Conservation (phyloP, 1,140 invertebrate genomes). For the Samia ricini region DNA sequence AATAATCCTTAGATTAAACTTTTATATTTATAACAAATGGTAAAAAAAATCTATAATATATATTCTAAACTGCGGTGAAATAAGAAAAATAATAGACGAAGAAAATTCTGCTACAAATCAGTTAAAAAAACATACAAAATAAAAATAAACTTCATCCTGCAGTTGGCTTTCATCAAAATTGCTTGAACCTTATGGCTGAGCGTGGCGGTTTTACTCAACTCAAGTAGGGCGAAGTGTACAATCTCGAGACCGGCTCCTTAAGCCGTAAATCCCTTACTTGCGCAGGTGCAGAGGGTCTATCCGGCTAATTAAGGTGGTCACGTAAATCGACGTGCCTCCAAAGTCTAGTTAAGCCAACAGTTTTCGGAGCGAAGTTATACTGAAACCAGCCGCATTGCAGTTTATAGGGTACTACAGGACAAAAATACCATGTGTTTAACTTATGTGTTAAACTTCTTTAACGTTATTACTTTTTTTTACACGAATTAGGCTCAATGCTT, state of each 20-base stretch:
- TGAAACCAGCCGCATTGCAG: constrained; percentile 36
- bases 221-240: background rate
- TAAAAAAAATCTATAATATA: too few relatives aligned
- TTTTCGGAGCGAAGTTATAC: constrained; percentile 31
- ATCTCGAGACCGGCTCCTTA: constrained; percentile 20
- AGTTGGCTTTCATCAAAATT: background rate
- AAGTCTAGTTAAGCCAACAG: constrained; percentile 35
- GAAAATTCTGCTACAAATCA: background rate
- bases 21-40: too few relatives aligned
- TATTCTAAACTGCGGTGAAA: background rate
- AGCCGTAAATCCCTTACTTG: constrained; percentile 35
- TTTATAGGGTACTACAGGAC: background rate
- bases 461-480: too few relatives aligned
- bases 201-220: background rate
- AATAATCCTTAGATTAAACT: too few relatives aligned
- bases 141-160: background rate
- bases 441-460: too few relatives aligned
- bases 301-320: constrained; percentile 51
- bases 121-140: background rate
- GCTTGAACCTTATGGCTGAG: background rate
- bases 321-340: constrained; percentile 37
- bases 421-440: too few relatives aligned
- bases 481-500: too few relatives aligned
- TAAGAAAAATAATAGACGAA: background rate
- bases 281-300: constrained; percentile 43